phyloP scores from a whole-genome alignment of 2,113 vertebrate species.

The Vulpes lagopus region DNA sequence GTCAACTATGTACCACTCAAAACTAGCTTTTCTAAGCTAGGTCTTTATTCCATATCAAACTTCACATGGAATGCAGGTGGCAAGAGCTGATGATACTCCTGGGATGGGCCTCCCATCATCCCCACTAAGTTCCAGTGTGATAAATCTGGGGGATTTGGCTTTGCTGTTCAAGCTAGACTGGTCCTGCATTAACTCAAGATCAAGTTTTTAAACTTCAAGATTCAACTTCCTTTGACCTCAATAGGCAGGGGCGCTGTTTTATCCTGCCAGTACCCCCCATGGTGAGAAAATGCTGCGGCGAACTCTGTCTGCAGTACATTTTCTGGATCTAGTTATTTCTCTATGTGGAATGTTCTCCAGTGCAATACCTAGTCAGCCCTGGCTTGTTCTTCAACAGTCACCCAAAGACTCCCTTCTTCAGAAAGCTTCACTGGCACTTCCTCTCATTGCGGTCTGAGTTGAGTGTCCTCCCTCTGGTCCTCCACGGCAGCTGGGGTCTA shows the following conservation, averaged over 20 bases:
- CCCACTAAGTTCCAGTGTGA: not conserved
- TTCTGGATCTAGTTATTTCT: not conserved
- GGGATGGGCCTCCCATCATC: not conserved
- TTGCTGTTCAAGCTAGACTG: not conserved
- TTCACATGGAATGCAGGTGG: not conserved
- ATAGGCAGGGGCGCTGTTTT: not conserved
- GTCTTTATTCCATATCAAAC: not conserved
- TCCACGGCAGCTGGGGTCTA: not conserved
- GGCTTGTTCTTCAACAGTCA: not conserved
- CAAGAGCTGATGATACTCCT: not conserved
- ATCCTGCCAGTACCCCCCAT: not conserved
- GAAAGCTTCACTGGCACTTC: not conserved
- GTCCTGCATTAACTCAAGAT: conserved; percentile 36
- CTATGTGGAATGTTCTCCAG: not conserved
- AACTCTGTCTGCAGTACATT: not conserved
- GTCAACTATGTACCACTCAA: not conserved
- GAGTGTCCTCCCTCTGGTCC: not conserved
- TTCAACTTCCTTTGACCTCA: conserved; percentile 14
- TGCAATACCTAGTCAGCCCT: not conserved
- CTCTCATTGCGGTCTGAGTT: not conserved
- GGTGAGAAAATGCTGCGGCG: not conserved
- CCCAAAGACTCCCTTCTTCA: not conserved
- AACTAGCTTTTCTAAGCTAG: not conserved
- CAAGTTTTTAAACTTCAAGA: not conserved
- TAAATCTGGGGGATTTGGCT: not conserved